Conservation (phyloP, 2,797 vertebrate genomes). For the Cirrhinus molitorella region DNA sequence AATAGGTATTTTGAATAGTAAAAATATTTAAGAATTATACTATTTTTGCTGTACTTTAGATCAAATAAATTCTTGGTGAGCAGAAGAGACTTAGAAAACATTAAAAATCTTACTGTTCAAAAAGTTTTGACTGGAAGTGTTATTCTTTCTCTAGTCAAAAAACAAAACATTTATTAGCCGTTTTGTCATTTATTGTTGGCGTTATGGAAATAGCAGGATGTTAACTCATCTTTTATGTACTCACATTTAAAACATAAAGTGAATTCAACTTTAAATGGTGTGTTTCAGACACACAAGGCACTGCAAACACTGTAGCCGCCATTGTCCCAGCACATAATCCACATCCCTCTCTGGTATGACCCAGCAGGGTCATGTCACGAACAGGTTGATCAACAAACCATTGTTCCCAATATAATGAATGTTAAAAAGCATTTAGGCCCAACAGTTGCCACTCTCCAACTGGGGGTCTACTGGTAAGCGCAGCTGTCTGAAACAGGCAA, state of each 20-base stretch:
- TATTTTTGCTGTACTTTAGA: no score
- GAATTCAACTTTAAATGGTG: background rate
- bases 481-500: constrained; percentile 76
- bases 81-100: no score
- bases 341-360: background rate
- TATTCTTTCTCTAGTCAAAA: background rate
- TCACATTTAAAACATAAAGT: background rate
- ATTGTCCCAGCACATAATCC: constrained; percentile 1
- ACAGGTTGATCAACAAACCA: constrained; percentile 66
- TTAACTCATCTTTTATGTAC: background rate
- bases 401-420: constrained; percentile 52
- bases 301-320: background rate
- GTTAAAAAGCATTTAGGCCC: constrained; percentile 74
- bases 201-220: background rate
- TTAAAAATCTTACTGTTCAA: no score
- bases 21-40: no score
- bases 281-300: background rate
- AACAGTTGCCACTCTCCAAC: constrained; percentile 72
- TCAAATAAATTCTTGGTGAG: no score
- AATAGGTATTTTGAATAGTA: no score
- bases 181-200: background rate
- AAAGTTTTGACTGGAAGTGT: background rate
- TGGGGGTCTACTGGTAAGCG: constrained; percentile 50
- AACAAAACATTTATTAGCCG: background rate
- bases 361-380: constrained; percentile 15